phyloP scores from a whole-genome alignment of 2,113 vertebrate species.

The Cranoglanis bouderius region DNA sequence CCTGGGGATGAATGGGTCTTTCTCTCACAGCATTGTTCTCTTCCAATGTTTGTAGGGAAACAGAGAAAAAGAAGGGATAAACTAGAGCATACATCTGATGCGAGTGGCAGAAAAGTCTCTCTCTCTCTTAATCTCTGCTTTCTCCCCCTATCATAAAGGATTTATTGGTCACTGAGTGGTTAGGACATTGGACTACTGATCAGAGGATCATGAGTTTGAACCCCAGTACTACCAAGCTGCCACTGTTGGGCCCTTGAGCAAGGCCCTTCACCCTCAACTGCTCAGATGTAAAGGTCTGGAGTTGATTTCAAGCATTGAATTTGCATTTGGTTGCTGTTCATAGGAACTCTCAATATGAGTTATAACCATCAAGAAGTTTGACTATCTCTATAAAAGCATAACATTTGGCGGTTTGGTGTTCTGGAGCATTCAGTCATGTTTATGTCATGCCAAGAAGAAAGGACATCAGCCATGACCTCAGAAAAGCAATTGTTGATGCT shows the following conservation, averaged over 20 bases:
- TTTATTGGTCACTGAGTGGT: no score
- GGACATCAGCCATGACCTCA: neutral
- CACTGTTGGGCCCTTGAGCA: no score
- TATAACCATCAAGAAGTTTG: neutral
- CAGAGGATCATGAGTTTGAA: no score
- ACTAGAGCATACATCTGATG: neutral
- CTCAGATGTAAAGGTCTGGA: no score
- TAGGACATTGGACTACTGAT: no score
- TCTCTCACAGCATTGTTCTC: slow-evolving; percentile 23
- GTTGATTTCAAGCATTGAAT: no score
- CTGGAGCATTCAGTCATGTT: neutral
- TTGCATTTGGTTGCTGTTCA: no score
- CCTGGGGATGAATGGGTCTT: slow-evolving; percentile 42
- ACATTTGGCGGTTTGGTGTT: neutral
- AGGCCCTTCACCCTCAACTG: no score
- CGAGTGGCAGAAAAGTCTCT: slow-evolving; percentile 33
- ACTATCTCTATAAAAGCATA: neutral
- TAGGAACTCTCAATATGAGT: no score
- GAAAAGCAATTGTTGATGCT: neutral
- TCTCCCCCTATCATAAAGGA: slow-evolving; percentile 34
- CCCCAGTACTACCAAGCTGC: no score
- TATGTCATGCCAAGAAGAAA: neutral
- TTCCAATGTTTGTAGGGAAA: neutral
- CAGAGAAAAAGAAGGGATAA: slow-evolving; percentile 23
- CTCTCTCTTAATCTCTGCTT: neutral